Base-by-base conservation (phyloP, 2,888 invertebrate species). In the Ophion ellenae region DNA sequence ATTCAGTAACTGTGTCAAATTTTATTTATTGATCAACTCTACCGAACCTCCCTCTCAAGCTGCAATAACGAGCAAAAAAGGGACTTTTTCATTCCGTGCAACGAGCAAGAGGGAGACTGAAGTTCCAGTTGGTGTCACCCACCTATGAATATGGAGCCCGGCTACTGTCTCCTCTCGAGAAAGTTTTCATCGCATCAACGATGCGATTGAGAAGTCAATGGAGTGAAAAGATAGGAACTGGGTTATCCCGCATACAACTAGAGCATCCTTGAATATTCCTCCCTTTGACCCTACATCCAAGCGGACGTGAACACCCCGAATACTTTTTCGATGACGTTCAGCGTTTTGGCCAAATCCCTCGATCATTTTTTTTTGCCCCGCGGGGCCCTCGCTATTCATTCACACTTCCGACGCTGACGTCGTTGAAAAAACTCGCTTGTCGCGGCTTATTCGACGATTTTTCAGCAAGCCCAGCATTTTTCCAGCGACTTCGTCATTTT, bases 211-310 rank as follows among this genome's bases (percentile, higher is more conserved):
- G 32, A 20, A 59, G 73, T 57, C 59, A 73, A 73, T 73, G 17
- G 73, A n/a, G 59, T 73, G 73, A 73, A 59, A 73, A 61, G 14
- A 59, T 73, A 59, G 24, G 59, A 73, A 73, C 47, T 71, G 32
- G 71, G 71, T 71, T 53, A 71, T 32, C 7, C n/a, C 47, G 28
- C 17, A 28, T n/a, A 53, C 14, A 32, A 28, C 17, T 47, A 1
- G 3, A 71, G 9, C 40, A 32, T 0, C 71, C 17, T 1, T 32
- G n/a, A 24, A 71, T 57, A 10, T 17, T 17, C 24, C 9, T 57
- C 17, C 32, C 14, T 69, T 45, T 11, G 24, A 69, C 45, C 45
- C 45, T 11, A 24, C 69, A 10, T 45, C n/a, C 40, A 9, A 9
- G 40, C 40, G 40, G 3, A 28, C 47, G 47, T 28, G 17, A 71